Conservation (phyloP, 2,797 vertebrate species). For the Petrocephalus sullivani region DNA sequence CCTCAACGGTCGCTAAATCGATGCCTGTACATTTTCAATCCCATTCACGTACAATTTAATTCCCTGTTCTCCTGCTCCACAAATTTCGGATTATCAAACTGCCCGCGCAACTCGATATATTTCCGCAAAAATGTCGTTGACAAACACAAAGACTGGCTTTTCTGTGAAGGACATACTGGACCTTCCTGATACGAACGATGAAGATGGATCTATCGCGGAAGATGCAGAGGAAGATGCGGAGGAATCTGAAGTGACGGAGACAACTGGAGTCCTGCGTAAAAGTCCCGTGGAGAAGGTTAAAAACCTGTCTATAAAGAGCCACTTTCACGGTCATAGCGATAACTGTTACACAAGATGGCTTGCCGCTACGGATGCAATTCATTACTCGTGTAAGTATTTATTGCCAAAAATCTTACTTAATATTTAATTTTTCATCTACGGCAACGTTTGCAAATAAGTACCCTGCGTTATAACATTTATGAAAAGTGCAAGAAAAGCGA, state of each 20-base stretch:
- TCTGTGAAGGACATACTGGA: conserved; percentile 88
- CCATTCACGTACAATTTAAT: conserved; percentile 47
- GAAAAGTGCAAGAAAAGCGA: neutral
- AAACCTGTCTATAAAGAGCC: conserved; percentile 59
- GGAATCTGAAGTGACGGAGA: conserved; percentile 59
- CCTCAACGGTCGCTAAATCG: conserved; percentile 58
- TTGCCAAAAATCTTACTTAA: neutral
- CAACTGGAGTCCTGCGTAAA: conserved; percentile 55
- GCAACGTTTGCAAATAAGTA: neutral
- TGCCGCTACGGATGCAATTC: conserved; percentile 67
- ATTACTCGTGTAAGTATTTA: conserved; percentile 71
- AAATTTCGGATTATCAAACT: conserved; percentile 70
- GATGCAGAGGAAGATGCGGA: conserved; percentile 70
- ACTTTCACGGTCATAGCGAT: conserved; percentile 66
- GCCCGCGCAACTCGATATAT: conserved; percentile 70
- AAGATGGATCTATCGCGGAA: conserved; percentile 68
- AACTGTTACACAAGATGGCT: conserved; percentile 73
- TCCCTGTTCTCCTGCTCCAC: conserved; percentile 47
- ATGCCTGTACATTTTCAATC: conserved; percentile 38
- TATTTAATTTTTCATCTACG: neutral
- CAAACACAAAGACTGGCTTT: conserved; percentile 80
- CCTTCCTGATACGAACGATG: conserved; percentile 74
- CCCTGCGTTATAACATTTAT: neutral
- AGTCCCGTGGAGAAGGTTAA: conserved; percentile 56
- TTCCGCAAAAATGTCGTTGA: conserved; percentile 63